Percentiles rank a stretch among this genome's conserved stretches.
phyloP scores from a whole-genome alignment of 2,797 vertebrate species.

The Argya squamiceps region DNA sequence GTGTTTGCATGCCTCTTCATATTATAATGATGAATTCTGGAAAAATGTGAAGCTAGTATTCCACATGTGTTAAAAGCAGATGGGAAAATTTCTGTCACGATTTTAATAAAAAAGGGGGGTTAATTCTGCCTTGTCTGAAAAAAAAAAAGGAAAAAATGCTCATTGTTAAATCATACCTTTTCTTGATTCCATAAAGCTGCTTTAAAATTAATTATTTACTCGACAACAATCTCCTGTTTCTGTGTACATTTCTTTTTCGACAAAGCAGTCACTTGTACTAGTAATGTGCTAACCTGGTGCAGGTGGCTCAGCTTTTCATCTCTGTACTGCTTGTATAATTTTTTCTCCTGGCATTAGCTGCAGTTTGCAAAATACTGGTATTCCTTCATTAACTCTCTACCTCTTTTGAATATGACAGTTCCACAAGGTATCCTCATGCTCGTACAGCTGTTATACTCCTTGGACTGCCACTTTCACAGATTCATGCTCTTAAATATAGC shows the following conservation, averaged over 20 bases:
- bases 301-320: neutral
- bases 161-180: neutral
- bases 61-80: neutral
- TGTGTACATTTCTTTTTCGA: neutral
- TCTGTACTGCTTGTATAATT: neutral
- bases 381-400: neutral
- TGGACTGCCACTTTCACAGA: neutral
- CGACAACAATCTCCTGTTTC: neutral
- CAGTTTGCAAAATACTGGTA: neutral
- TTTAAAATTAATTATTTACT: neutral
- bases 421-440: neutral
- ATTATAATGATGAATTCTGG: neutral
- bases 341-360: neutral
- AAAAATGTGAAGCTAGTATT: neutral
- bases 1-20: neutral
- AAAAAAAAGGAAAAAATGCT: accelerated
- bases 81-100: neutral
- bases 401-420: neutral
- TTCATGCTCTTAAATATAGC: neutral
- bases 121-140: neutral
- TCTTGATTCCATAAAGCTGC: neutral
- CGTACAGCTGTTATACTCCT: neutral
- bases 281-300: neutral
- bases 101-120: neutral
- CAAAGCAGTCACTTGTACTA: neutral